A percentile compares a stretch with the other conserved stretches of the same genome.
Evolutionary conservation across 2,888 invertebrate species (phyloP).

Genomic region (Volucella zonaria): DNA sequence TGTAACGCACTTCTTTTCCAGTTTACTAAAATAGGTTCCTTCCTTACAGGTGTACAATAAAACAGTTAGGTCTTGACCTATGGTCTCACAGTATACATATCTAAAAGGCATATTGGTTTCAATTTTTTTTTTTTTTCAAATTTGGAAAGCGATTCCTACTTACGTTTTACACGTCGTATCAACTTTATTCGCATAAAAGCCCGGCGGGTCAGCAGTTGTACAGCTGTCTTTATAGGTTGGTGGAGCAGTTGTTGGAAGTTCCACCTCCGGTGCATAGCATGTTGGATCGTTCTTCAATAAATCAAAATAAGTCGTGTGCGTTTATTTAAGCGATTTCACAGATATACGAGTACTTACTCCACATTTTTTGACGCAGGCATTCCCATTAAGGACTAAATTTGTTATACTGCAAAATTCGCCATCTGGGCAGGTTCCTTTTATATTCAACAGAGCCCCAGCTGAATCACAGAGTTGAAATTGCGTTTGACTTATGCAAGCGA

Average conservation of each 20-base stretch:
- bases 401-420: conserved; percentile 16
- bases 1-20: neutral
- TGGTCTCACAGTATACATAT: conserved; percentile 26
- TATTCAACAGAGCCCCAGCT: neutral
- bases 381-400: neutral
- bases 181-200: conserved; percentile 1
- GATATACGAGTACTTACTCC: neutral
- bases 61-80: neutral
- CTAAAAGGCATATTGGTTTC: conserved; percentile 8
- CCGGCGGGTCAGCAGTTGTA: neutral
- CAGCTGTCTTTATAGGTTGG: conserved; percentile 18
- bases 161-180: conserved; percentile 29
- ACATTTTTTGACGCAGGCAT: conserved; percentile 15
- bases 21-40: conserved; percentile 3
- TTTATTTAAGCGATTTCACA: neutral
- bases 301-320: neutral
- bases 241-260: neutral
- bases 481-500: conserved; percentile 14
- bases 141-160: neutral
- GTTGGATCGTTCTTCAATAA: conserved; percentile 11
- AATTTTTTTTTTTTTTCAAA: no score
- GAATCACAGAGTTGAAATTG: conserved; percentile 20
- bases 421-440: conserved; percentile 4
- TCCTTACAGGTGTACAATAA: neutral
- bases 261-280: conserved; percentile 5